phyloP scores from a whole-genome alignment of 2,797 vertebrate genomes.

The Huso huso region DNA sequence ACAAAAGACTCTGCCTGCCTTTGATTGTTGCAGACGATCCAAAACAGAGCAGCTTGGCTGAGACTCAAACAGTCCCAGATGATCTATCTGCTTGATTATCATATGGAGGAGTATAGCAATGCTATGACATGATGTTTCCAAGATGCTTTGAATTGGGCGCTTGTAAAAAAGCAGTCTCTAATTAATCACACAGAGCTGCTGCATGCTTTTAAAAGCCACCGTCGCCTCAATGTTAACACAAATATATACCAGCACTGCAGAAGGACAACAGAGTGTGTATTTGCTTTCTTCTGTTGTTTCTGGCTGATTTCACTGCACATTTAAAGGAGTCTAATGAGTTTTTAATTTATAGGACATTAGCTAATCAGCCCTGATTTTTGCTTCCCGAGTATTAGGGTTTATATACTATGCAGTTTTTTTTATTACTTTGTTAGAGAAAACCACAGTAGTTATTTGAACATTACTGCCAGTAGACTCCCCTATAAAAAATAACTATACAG shows the following conservation, averaged over 20 bases:
- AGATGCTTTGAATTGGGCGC: slow-evolving; percentile 3
- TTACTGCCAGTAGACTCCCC: no score
- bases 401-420: no score
- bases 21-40: neutral
- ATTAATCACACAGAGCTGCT: slow-evolving; percentile 9
- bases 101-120: neutral
- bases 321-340: no score
- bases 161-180: slow-evolving; percentile 2
- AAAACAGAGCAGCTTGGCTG: neutral
- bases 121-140: slow-evolving; percentile 7
- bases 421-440: no score
- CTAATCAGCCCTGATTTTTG: no score
- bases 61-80: neutral
- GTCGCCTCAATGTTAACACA: neutral
- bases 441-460: no score
- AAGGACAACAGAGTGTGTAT: slow-evolving; percentile 3
- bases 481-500: no score
- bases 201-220: neutral
- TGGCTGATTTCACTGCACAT: no score
- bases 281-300: neutral
- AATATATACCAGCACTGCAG: slow-evolving; percentile 3
- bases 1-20: neutral
- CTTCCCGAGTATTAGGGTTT: no score
- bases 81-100: neutral
- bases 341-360: no score